Conservation (phyloP, 1,140 invertebrate genomes). For the Paraescarpia echinospica region DNA sequence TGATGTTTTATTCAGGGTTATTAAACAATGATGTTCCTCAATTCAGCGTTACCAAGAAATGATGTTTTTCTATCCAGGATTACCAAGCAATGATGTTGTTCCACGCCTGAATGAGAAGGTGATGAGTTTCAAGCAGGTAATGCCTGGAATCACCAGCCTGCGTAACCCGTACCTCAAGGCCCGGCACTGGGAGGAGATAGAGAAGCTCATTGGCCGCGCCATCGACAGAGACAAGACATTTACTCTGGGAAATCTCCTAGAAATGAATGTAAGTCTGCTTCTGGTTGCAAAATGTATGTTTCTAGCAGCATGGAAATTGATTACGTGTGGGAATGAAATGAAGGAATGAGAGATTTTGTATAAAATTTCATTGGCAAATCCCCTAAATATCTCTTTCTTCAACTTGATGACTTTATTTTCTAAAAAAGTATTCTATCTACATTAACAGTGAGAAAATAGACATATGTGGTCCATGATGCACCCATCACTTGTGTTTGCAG, state of each 20-base stretch:
- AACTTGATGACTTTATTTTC: background rate
- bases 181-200: conserved; percentile 55
- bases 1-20: background rate
- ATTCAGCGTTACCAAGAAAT: background rate
- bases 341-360: background rate
- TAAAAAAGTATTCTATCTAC: background rate
- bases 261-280: conserved; percentile 50
- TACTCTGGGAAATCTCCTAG: conserved; percentile 53
- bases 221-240: conserved; percentile 52
- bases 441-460: background rate
- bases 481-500: conserved; percentile 40
- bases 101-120: conserved; percentile 74
- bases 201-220: conserved; percentile 50
- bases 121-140: conserved; percentile 74
- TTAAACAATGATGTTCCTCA: background rate
- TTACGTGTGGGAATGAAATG: background rate
- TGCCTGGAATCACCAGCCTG: conserved; percentile 56
- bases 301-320: background rate
- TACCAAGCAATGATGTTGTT: conserved; percentile 76
- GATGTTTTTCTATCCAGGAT: conserved; percentile 37
- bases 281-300: background rate
- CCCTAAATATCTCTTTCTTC: background rate
- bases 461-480: background rate
- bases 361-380: no score
- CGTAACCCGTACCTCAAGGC: conserved; percentile 54